These are phyloP conservation scores for Caiman crocodilus DNA, from an alignment of 2,797 vertebrate species.

Conservation along the genomic window DNA sequence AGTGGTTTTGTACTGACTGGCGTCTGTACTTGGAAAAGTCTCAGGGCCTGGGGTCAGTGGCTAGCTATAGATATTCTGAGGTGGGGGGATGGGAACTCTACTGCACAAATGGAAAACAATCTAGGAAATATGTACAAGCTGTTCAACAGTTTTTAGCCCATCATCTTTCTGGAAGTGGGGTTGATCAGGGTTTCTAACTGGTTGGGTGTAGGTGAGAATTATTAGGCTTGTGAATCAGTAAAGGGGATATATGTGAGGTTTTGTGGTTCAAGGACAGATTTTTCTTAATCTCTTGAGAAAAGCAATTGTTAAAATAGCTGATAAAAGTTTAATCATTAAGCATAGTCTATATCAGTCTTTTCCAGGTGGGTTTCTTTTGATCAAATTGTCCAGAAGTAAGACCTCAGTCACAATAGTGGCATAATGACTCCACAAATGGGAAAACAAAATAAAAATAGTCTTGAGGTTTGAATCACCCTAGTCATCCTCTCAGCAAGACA, in stretches of 20 bases:
- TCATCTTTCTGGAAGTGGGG: not conserved
- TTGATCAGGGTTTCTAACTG: not conserved
- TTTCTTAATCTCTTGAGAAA: not conserved
- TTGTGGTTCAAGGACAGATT: not conserved
- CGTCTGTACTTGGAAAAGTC: not conserved
- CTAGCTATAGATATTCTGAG: not conserved
- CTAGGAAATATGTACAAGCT: not conserved
- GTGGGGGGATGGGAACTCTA: too few relatives aligned
- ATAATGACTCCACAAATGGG: constrained; percentile 4
- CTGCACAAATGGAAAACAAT: not conserved
- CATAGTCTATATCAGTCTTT: not conserved
- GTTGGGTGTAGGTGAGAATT: not conserved
- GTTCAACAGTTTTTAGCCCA: not conserved
- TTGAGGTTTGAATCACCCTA: not conserved
- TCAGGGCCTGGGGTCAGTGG: not conserved
- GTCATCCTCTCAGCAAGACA: constrained; percentile 33
- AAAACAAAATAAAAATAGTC: constrained; percentile 40
- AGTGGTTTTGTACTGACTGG: not conserved
- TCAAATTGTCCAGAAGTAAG: constrained; percentile 5
- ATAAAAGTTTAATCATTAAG: constrained; percentile 1
- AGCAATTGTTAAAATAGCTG: constrained; percentile 13
- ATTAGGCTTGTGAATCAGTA: not conserved
- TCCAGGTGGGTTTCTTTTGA: constrained; percentile 26
- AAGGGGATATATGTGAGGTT: not conserved
- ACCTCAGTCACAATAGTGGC: not conserved